These are phyloP conservation scores for Ardeotis arabs DNA, from an alignment of 2,113 vertebrate genomes.

Conservation along the genomic window DNA sequence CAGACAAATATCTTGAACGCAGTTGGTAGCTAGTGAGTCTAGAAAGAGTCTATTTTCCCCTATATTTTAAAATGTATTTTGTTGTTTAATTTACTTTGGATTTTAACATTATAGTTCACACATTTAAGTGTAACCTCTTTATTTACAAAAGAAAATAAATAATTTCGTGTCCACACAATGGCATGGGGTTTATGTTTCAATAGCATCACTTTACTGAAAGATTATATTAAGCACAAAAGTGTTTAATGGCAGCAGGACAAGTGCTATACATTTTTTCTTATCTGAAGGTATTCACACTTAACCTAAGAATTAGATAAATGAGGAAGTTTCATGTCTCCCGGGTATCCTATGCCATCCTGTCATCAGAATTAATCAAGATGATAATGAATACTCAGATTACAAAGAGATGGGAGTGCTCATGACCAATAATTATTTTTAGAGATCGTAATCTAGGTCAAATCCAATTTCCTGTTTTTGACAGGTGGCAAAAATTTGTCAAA, in stretches of 20 bases:
- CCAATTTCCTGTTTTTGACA: slow-evolving; percentile 75
- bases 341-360: slow-evolving; percentile 59
- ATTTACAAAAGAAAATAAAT: background rate
- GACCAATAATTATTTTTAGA: slow-evolving; percentile 76
- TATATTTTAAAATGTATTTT: background rate
- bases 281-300: slow-evolving; percentile 73
- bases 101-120: background rate
- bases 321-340: slow-evolving; percentile 55
- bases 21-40: background rate
- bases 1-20: background rate
- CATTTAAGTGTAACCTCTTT: background rate
- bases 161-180: background rate
- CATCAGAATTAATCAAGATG: slow-evolving; percentile 69
- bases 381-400: slow-evolving; percentile 76
- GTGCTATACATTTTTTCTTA: slow-evolving; percentile 49
- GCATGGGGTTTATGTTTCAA: background rate
- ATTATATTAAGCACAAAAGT: background rate
- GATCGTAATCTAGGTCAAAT: slow-evolving; percentile 76
- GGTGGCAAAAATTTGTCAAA: slow-evolving; percentile 66
- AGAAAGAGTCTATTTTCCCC: background rate
- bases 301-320: slow-evolving; percentile 64
- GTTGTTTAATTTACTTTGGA: background rate
- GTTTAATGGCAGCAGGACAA: slow-evolving; percentile 57
- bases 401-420: slow-evolving; percentile 70
- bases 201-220: background rate